These are phyloP conservation scores for Meloidogyne floridensis DNA, from an alignment of 1,140 invertebrate genomes.

Conservation along the genomic window DNA sequence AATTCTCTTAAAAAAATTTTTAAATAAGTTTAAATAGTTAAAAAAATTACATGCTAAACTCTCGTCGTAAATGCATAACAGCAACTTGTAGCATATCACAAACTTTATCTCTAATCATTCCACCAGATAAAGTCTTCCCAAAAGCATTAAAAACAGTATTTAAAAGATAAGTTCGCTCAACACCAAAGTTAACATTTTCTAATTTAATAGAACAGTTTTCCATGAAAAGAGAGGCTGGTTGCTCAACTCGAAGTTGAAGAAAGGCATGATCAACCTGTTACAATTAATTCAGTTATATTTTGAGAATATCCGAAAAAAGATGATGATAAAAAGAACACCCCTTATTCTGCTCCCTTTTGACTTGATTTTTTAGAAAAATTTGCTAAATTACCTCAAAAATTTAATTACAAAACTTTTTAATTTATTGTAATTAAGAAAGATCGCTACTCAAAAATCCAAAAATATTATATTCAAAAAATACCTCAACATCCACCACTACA, in stretches of 20 bases:
- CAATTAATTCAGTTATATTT: neutral
- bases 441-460: neutral
- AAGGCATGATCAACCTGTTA: constrained; percentile 17
- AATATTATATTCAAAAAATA: neutral
- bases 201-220: constrained; percentile 36
- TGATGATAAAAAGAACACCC: too few relatives aligned
- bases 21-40: constrained; percentile 11
- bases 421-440: too few relatives aligned
- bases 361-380: too few relatives aligned
- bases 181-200: constrained; percentile 8
- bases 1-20: constrained; percentile 51
- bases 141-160: constrained; percentile 13
- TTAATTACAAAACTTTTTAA: too few relatives aligned
- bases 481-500: constrained; percentile 15
- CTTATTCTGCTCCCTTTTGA: too few relatives aligned
- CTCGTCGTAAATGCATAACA: constrained; percentile 38
- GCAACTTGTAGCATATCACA: constrained; percentile 38
- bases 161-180: constrained; percentile 22
- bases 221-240: constrained; percentile 31
- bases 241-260: constrained; percentile 27
- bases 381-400: too few relatives aligned
- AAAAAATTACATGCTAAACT: constrained; percentile 40
- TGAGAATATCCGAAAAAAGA: neutral
- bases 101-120: constrained; percentile 32
- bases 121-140: neutral